These are phyloP conservation scores for Momotus momota DNA, from an alignment of 2,797 vertebrate genomes.

Conservation along the genomic window DNA sequence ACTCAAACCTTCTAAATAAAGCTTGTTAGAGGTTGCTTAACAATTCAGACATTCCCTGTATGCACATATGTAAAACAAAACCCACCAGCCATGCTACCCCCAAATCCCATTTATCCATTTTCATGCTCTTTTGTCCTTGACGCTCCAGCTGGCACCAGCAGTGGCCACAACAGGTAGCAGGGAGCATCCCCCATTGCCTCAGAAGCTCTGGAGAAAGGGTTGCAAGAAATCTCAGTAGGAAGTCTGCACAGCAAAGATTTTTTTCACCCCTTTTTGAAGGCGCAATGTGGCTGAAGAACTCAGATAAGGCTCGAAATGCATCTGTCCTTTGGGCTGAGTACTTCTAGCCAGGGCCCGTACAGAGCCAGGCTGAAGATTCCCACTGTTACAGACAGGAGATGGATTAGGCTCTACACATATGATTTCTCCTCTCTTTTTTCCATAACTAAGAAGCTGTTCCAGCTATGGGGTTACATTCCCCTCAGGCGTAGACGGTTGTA, in stretches of 20 bases:
- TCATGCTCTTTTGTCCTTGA: slow-evolving; percentile 39
- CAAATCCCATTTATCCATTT: slow-evolving; percentile 43
- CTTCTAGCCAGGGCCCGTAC: background rate
- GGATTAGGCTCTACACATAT: background rate
- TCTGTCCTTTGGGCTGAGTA: background rate
- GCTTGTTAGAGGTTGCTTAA: background rate
- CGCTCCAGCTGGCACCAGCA: slow-evolving; percentile 42
- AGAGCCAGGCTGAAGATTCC: background rate
- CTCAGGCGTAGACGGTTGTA: background rate
- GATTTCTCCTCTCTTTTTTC: background rate
- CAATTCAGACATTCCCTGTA: background rate
- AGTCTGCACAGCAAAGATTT: slow-evolving; percentile 25
- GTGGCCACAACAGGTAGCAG: background rate
- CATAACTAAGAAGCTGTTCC: background rate
- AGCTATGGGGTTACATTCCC: background rate
- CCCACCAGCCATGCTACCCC: background rate
- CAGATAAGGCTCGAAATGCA: slow-evolving; percentile 7
- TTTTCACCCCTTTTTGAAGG: slow-evolving; percentile 16
- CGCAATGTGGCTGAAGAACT: background rate
- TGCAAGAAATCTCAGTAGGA: slow-evolving; percentile 38
- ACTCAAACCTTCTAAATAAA: background rate
- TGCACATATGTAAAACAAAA: background rate
- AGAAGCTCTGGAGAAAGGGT: background rate
- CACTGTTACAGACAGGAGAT: background rate
- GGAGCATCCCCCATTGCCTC: background rate